A percentile compares a stretch with the other conserved stretches of the same genome.
Evolutionary conservation across 2,797 vertebrate species (phyloP).

Genomic region (Mormyrops attenuatus): DNA sequence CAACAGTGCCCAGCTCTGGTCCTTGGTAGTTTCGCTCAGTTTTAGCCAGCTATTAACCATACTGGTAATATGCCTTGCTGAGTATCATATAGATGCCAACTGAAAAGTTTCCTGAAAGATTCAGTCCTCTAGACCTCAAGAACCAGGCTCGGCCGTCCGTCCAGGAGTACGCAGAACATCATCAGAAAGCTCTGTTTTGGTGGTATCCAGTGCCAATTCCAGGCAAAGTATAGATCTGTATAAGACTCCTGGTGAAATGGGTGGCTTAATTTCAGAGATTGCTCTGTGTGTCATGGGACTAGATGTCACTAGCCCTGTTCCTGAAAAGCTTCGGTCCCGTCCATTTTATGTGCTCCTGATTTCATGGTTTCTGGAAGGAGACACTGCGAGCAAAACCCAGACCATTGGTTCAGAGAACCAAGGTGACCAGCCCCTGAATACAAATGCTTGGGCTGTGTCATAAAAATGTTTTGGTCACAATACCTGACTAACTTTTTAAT

Average conservation of each 20-base stretch:
- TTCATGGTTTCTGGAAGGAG: background rate
- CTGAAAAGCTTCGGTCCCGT: background rate
- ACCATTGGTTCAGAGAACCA: background rate
- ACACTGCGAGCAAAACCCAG: background rate
- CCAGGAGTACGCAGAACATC: background rate
- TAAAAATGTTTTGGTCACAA: background rate
- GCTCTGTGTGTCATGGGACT: background rate
- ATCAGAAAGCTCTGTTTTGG: background rate
- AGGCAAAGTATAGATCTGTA: background rate
- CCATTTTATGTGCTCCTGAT: background rate
- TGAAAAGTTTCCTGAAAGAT: background rate
- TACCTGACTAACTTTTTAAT: background rate
- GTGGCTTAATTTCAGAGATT: background rate
- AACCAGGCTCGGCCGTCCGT: background rate
- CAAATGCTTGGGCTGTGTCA: background rate
- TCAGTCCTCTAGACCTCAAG: background rate
- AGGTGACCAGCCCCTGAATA: background rate
- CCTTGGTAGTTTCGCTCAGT: background rate
- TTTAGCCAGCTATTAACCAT: background rate
- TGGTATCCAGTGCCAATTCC: background rate
- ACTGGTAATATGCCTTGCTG: background rate
- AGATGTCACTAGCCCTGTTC: background rate
- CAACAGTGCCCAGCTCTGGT: background rate
- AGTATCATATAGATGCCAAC: background rate
- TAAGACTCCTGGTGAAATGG: background rate